phyloP scores from a whole-genome alignment of 2,113 vertebrate species.

The Canis aureus region DNA sequence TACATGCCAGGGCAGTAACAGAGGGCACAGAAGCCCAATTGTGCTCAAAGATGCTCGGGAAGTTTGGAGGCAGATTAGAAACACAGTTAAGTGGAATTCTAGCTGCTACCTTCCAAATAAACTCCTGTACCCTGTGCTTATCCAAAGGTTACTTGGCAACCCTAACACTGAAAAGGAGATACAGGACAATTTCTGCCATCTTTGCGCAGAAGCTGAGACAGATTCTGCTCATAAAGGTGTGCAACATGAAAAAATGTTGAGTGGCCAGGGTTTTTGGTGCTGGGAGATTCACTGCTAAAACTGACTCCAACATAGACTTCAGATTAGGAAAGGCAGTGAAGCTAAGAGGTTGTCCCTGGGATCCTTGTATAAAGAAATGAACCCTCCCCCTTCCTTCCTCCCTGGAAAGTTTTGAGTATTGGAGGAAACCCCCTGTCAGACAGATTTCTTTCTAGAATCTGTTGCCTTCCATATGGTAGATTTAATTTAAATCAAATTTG shows the following conservation, averaged over 20 bases:
- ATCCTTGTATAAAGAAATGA: not conserved
- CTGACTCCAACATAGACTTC: not conserved
- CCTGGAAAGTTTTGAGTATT: slow-evolving; percentile 7
- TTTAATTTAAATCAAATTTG: slow-evolving; percentile 25
- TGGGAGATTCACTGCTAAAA: not conserved
- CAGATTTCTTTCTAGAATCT: slow-evolving; percentile 19
- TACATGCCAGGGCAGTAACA: not conserved
- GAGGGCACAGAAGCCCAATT: not conserved
- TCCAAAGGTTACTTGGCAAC: slow-evolving; percentile 37
- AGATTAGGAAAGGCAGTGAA: not conserved
- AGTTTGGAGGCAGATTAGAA: slow-evolving; percentile 45
- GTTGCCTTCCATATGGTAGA: not conserved
- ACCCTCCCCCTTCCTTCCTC: not conserved
- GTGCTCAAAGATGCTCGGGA: not conserved
- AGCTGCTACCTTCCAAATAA: slow-evolving; percentile 9
- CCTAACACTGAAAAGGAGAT: not conserved
- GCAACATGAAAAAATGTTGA: not conserved
- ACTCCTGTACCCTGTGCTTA: not conserved
- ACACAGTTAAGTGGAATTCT: slow-evolving; percentile 51
- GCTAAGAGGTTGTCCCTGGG: not conserved
- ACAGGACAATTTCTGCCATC: not conserved
- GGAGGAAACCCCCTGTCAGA: not conserved
- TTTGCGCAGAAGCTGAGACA: slow-evolving; percentile 48
- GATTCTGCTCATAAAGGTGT: not conserved
- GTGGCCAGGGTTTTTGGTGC: not conserved